A percentile compares a stretch with the other conserved stretches of the same genome.
phyloP scores from a whole-genome alignment of 2,888 invertebrate species.

The Andrena dorsata region DNA sequence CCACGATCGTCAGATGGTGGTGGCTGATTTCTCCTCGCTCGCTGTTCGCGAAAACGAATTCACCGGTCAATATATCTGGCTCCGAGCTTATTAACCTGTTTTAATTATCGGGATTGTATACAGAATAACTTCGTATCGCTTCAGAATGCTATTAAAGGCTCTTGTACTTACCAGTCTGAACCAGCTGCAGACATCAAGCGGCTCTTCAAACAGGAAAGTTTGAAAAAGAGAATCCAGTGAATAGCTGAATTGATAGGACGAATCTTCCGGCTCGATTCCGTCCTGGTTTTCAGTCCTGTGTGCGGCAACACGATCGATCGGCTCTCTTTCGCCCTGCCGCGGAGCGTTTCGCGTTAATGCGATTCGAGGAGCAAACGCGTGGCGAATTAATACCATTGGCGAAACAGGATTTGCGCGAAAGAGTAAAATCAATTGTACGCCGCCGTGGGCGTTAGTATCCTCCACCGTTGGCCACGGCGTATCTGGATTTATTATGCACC shows the following conservation, averaged over 20 bases:
- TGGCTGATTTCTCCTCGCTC: too few species aligned
- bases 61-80: too few species aligned
- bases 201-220: neutral
- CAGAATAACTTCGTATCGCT: too few species aligned
- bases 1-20: too few species aligned
- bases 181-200: neutral
- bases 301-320: neutral
- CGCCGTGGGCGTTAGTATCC: conserved; percentile 9
- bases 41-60: too few species aligned
- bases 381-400: conserved; percentile 16
- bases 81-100: too few species aligned
- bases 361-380: conserved; percentile 9
- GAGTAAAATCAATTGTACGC: conserved; percentile 38
- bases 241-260: neutral
- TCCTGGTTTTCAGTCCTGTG: neutral
- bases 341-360: conserved; percentile 15
- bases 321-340: conserved; percentile 1
- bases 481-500: conserved; percentile 17
- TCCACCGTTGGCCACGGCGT: neutral
- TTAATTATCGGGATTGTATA: too few species aligned
- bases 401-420: conserved; percentile 24
- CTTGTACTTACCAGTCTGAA: neutral
- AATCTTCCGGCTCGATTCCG: conserved; percentile 3
- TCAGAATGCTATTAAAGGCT: too few species aligned
- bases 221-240: neutral